A percentile compares a stretch with the other conserved stretches of the same genome.
These are phyloP conservation scores for Cyrtorhinus lividipennis DNA, from an alignment of 1,140 invertebrate species.

Conservation along the genomic window DNA sequence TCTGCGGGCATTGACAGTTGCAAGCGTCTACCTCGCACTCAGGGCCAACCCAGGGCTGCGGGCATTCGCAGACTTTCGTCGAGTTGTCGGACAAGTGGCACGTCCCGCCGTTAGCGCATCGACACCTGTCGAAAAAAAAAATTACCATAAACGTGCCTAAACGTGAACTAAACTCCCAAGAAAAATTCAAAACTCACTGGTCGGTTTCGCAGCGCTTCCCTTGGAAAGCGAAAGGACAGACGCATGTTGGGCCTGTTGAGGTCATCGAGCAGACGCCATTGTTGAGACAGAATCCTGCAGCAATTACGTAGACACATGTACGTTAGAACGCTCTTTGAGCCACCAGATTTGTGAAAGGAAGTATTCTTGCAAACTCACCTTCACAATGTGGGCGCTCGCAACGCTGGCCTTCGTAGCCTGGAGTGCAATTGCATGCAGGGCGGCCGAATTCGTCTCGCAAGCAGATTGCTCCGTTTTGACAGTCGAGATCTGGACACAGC, in stretches of 20 bases:
- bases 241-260: conserved; percentile 31
- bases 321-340: too few species aligned
- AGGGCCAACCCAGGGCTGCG: conserved; percentile 30
- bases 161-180: background rate
- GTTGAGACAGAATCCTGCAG: conserved; percentile 29
- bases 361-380: too few species aligned
- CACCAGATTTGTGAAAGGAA: too few species aligned
- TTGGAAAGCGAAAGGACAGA: conserved; percentile 32
- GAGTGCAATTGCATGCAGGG: conserved; percentile 30
- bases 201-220: conserved; percentile 42
- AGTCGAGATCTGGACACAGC: conserved; percentile 28
- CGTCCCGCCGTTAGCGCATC: background rate
- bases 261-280: conserved; percentile 26
- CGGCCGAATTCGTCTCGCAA: conserved; percentile 22
- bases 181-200: background rate
- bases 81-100: background rate
- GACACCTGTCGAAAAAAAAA: background rate
- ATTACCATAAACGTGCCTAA: too few species aligned
- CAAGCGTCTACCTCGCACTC: conserved; percentile 32
- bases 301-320: too few species aligned
- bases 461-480: conserved; percentile 33
- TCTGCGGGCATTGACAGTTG: conserved; percentile 29
- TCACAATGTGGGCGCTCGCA: conserved; percentile 33
- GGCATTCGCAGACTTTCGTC: conserved; percentile 31
- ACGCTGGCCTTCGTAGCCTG: conserved; percentile 29